These are phyloP conservation scores for Drosophila neocordata DNA, from an alignment of 1,140 invertebrate genomes.

Conservation along the genomic window DNA sequence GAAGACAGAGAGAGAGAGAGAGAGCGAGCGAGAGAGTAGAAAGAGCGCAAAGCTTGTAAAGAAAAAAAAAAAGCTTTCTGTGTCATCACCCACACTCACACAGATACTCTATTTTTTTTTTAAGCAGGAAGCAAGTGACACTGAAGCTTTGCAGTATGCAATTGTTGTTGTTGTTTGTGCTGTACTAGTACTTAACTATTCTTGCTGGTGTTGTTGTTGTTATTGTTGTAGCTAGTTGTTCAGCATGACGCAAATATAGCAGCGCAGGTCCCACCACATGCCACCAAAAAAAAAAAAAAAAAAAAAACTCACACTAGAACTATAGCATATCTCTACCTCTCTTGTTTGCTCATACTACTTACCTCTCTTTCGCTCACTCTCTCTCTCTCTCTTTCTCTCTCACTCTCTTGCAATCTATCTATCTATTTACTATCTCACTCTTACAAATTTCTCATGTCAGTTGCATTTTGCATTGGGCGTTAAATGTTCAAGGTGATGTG, in stretches of 20 bases:
- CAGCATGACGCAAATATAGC: constrained; percentile 70
- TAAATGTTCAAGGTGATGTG: constrained; percentile 79
- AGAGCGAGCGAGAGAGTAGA: constrained; percentile 9
- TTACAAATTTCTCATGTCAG: constrained; percentile 50
- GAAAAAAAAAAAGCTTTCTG: constrained; percentile 12
- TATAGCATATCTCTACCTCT: constrained; percentile 32
- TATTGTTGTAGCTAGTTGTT: constrained; percentile 13
- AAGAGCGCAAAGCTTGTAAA: background rate
- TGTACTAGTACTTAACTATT: constrained; percentile 10
- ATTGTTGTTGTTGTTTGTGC: constrained; percentile 19
- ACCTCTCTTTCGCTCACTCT: constrained; percentile 35
- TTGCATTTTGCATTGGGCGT: constrained; percentile 77
- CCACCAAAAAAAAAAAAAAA: constrained; percentile 28
- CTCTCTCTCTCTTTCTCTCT: constrained; percentile 37
- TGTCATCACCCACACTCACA: constrained; percentile 34
- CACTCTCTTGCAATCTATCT: background rate
- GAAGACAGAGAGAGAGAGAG: background rate
- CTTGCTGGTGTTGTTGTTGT: constrained; percentile 36
- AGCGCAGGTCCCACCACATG: constrained; percentile 1
- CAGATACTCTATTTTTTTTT: background rate
- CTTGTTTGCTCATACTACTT: background rate
- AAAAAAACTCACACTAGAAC: constrained; percentile 45
- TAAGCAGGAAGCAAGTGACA: constrained; percentile 40
- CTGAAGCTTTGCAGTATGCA: constrained; percentile 49
- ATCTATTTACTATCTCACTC: constrained; percentile 22